Evolutionary conservation across 2,797 vertebrate species (phyloP).

Genomic region (Anniella stebbinsi): DNA sequence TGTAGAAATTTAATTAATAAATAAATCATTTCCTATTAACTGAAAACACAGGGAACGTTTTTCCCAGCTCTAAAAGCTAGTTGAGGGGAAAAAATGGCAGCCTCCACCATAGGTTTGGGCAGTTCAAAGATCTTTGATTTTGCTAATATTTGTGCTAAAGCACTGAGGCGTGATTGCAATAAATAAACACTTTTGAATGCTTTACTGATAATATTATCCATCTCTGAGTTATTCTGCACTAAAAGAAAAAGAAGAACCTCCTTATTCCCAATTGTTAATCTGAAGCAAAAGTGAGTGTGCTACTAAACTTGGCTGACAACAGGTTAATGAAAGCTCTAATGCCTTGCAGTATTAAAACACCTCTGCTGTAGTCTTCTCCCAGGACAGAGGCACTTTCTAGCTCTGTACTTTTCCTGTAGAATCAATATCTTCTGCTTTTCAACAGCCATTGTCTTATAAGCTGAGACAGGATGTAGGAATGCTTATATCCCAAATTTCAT

Average conservation of each 20-base stretch:
- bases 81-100: background rate
- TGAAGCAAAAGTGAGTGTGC: background rate
- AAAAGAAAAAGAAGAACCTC: background rate
- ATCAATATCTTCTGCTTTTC: slow-evolving; percentile 30
- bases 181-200: background rate
- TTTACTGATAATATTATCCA: background rate
- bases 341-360: slow-evolving; percentile 16
- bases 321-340: slow-evolving; percentile 10
- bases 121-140: background rate
- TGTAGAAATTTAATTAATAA: too few relatives aligned
- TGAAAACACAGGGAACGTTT: background rate
- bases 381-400: background rate
- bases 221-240: background rate
- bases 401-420: background rate
- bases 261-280: background rate
- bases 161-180: background rate
- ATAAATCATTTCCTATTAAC: background rate
- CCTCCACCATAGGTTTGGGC: background rate
- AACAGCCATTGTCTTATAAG: slow-evolving; percentile 6
- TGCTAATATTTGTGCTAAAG: background rate
- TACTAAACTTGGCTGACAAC: slow-evolving; percentile 21
- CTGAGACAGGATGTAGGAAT: slow-evolving; percentile 18
- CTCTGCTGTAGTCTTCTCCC: background rate
- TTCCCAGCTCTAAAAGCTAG: background rate
- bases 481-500: slow-evolving; percentile 30